phyloP scores from a whole-genome alignment of 2,113 vertebrate genomes.

The Rhizomys pruinosus region DNA sequence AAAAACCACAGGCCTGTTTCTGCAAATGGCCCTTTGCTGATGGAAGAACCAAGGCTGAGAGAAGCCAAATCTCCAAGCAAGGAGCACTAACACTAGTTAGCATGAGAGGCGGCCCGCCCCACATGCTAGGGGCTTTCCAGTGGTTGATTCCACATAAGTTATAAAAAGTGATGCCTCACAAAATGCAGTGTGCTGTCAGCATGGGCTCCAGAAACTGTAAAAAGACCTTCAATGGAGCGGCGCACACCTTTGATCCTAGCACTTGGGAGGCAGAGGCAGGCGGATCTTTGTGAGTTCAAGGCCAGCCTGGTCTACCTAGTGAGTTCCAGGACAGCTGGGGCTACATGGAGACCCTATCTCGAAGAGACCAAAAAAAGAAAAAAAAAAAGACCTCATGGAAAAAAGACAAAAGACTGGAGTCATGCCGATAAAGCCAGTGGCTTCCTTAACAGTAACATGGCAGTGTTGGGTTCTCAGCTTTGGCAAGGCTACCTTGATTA shows the following conservation, averaged over 20 bases:
- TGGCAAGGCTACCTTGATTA: background rate
- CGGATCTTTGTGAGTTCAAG: too few species aligned
- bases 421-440: background rate
- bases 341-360: too few species aligned
- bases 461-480: background rate
- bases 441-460: background rate
- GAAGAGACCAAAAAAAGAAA: too few species aligned
- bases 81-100: background rate
- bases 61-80: background rate
- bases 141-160: background rate
- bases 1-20: background rate
- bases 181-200: background rate
- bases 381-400: too few species aligned
- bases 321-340: too few species aligned
- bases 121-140: background rate
- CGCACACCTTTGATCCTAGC: too few species aligned
- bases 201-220: background rate
- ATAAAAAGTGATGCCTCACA: background rate
- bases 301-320: too few species aligned
- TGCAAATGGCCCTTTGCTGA: background rate
- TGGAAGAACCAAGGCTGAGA: background rate
- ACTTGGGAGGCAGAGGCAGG: too few species aligned
- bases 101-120: background rate
- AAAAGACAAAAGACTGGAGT: background rate
- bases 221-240: background rate